Percentiles rank a stretch among this genome's conserved stretches.
Evolutionary conservation across 2,888 invertebrate genomes (phyloP).

Genomic region (Heliconius ethilla): DNA sequence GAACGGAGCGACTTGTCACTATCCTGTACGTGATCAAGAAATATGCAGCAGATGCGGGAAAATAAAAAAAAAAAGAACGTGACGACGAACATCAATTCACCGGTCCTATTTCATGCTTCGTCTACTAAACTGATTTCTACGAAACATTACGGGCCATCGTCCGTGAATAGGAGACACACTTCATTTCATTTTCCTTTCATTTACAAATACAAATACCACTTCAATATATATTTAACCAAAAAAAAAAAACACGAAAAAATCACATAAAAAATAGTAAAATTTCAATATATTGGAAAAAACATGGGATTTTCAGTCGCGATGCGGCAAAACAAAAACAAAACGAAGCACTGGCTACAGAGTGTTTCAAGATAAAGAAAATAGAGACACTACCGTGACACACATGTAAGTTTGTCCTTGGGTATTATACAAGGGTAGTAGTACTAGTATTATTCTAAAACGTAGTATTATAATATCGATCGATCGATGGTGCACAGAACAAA

Average conservation of each 20-base stretch:
- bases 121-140: slow-evolving; percentile 6
- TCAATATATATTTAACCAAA: neutral
- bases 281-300: neutral
- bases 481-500: slow-evolving; percentile 45
- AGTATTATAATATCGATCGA: slow-evolving; percentile 48
- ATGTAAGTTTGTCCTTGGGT: slow-evolving; percentile 48
- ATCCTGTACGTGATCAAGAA: neutral
- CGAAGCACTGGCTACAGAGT: neutral
- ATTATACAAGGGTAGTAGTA: slow-evolving; percentile 29
- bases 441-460: slow-evolving; percentile 21
- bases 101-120: slow-evolving; percentile 17
- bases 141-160: neutral
- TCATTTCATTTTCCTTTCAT: neutral
- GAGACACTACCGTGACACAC: slow-evolving; percentile 29
- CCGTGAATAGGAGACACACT: neutral
- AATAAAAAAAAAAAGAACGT: neutral
- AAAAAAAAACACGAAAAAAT: neutral
- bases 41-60: neutral
- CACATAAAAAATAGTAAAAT: neutral
- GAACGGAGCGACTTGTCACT: neutral
- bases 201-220: neutral
- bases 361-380: neutral
- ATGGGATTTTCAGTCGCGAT: slow-evolving; percentile 1
- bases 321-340: slow-evolving; percentile 22
- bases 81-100: neutral